These are phyloP conservation scores for Eupithecia tripunctaria DNA, from an alignment of 2,888 invertebrate species.

Conservation along the genomic window DNA sequence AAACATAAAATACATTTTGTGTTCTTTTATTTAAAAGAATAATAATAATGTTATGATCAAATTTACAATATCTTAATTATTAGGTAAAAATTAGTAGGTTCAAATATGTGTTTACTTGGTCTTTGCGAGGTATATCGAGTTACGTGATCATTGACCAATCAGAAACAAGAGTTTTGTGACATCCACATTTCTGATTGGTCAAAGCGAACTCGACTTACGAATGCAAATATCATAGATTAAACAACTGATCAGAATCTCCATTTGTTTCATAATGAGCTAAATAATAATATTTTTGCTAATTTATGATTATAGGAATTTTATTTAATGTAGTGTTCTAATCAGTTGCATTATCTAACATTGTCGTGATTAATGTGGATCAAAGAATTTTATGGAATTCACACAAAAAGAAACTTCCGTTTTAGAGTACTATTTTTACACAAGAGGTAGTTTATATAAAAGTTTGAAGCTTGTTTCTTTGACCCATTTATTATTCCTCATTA, in stretches of 20 bases:
- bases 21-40: background rate
- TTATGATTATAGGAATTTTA: conserved; percentile 28
- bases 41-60: background rate
- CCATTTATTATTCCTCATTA: conserved; percentile 49
- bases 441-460: conserved; percentile 17
- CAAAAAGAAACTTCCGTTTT: conserved; percentile 3
- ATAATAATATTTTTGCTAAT: conserved; percentile 14
- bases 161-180: conserved; percentile 35
- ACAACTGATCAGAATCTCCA: conserved; percentile 35
- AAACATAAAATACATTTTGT: conserved; percentile 19
- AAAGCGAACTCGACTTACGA: conserved; percentile 20
- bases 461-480: conserved; percentile 43
- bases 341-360: conserved; percentile 29
- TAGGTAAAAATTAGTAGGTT: conserved; percentile 35
- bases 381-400: conserved; percentile 31
- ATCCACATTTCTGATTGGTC: conserved; percentile 42
- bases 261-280: conserved; percentile 16
- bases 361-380: conserved; percentile 35
- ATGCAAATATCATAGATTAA: conserved; percentile 35
- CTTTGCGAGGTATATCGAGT: conserved; percentile 47
- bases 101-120: conserved; percentile 46
- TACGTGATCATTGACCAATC: conserved; percentile 47
- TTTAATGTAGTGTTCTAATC: conserved; percentile 23
- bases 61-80: conserved; percentile 25
- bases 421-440: conserved; percentile 9